These are phyloP conservation scores for Catocala nupta DNA, from an alignment of 2,888 invertebrate genomes.

Conservation along the genomic window DNA sequence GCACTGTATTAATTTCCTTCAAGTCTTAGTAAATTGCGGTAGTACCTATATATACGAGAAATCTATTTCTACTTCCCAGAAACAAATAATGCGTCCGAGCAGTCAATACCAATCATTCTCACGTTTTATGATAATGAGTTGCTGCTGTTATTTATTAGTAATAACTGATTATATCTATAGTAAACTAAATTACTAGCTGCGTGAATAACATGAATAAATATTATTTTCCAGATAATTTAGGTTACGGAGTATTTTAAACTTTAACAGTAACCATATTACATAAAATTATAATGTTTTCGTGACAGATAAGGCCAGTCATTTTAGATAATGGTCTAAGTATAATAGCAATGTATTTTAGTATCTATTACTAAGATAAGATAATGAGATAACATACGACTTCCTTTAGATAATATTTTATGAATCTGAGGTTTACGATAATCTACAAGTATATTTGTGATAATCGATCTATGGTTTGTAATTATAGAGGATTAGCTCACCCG, in stretches of 20 bases:
- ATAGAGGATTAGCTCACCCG: no score
- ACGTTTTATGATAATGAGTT: not conserved
- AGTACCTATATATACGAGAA: no score
- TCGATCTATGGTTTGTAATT: no score
- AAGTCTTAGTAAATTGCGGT: no score
- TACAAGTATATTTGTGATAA: no score
- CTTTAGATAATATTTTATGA: not conserved
- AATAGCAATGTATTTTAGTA: not conserved
- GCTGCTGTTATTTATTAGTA: not conserved
- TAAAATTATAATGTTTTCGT: not conserved
- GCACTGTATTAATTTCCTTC: no score
- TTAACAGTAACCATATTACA: not conserved
- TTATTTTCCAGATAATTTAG: not conserved
- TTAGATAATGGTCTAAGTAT: slow-evolving; percentile 3
- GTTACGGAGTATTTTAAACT: not conserved
- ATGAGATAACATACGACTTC: not conserved
- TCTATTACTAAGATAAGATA: not conserved
- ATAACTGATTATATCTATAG: not conserved
- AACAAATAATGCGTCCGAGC: not conserved
- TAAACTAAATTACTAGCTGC: no score
- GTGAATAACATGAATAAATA: not conserved
- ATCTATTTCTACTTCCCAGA: no score
- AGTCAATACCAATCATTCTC: not conserved
- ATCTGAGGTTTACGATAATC: no score
- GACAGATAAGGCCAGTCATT: slow-evolving; percentile 1